phyloP scores from a whole-genome alignment of 2,888 invertebrate genomes.

The Chesias legatella region DNA sequence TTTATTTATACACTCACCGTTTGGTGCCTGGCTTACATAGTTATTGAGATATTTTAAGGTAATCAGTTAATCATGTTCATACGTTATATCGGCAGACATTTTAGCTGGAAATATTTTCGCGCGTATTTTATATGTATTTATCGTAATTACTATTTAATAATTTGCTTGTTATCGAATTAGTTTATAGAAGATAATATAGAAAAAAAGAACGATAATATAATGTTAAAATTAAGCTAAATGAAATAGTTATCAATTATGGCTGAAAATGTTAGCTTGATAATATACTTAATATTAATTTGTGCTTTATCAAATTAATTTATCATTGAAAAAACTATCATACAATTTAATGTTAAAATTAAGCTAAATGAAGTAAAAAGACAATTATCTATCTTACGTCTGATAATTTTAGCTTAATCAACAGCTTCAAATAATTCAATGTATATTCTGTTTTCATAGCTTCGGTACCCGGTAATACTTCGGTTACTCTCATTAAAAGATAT shows the following conservation, averaged over 20 bases:
- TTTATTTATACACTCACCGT: slow-evolving; percentile 30
- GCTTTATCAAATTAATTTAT: no score
- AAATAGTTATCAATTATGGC: no score
- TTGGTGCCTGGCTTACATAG: slow-evolving; percentile 62
- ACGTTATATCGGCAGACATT: not conserved
- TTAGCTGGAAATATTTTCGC: not conserved
- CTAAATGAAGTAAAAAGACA: not conserved
- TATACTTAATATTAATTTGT: no score
- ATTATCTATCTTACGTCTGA: not conserved
- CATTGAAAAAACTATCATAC: not conserved
- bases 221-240: no score
- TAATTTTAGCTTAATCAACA: slow-evolving; percentile 16
- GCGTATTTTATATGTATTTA: no score
- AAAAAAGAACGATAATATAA: no score
- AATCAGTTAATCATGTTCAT: slow-evolving; percentile 36
- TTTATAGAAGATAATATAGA: no score
- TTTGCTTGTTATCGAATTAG: no score
- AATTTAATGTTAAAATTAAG: slow-evolving; percentile 13
- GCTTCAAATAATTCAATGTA: slow-evolving; percentile 34
- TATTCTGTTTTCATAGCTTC: slow-evolving; percentile 15
- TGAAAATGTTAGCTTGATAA: no score
- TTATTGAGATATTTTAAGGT: slow-evolving; percentile 26
- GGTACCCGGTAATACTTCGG: no score
- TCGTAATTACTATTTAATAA: no score
- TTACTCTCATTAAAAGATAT: no score